Base-by-base conservation (phyloP, 2,113 vertebrate species). In the Osmerus eperlanus region DNA sequence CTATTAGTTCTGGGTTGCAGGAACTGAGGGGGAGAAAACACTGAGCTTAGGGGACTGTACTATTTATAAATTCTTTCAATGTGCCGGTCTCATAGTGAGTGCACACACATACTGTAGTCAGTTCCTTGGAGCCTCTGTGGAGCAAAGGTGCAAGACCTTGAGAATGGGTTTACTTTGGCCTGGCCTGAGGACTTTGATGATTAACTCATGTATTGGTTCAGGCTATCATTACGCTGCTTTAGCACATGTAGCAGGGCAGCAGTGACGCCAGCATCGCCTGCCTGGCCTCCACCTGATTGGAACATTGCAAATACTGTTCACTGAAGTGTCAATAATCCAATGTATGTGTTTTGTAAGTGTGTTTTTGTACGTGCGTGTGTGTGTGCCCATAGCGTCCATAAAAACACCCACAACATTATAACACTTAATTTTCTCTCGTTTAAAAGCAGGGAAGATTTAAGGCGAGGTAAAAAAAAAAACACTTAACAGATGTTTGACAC, bases 351-450 rank as follows among this genome's bases (percentile, higher is more conserved):
- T 66, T 36, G 67, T 56, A 21, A 71, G 51, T 41, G 28, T 63
- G 59, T 51, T 41, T 19, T 29, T 15, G 29, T 61, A 23, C 67
- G 65, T 55, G 28, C 75, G 52, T 75, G 72, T 47, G 72, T 76
- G 56, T 71, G 68, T 74, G 70, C 59, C 73, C 78, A 58, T 47
- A 72, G 75, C 76, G 80, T 74, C 77, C 72, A 65, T 80, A 77
- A 83, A 84, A 84, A 76, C 73, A 81, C 68, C 71, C 73, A 1
- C 78, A 74, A 78, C 78, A 77, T 82, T 77, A 70, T 80, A 76
- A 80, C 85, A 89, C 81, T 84, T 85, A 65, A 87, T 87, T 77
- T 78, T 70, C 62, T 78, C 73, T 73, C 47, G 67, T 84, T 84
- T 84, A 80, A 68, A 74, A 68, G 67, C 63, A 65, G 75, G 66